Evolutionary conservation across 2,113 vertebrate genomes (phyloP), one percentile per base, ranked within the genome.

Genomic region (Mesocricetus auratus): DNA sequence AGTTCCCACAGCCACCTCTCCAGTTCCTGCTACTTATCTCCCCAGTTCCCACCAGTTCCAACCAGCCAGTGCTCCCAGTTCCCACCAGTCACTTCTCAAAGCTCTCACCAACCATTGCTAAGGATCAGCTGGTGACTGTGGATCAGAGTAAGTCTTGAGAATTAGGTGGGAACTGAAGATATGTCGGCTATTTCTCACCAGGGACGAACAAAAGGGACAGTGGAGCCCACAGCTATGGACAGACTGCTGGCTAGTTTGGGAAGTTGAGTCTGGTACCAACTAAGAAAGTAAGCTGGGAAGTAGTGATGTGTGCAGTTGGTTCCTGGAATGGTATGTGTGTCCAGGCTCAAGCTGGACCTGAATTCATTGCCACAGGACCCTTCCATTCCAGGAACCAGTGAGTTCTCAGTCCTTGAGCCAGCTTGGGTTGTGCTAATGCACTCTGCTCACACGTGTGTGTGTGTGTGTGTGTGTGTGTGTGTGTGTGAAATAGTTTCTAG

Each of bases 331-430:
- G 9, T 33, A 3, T 39, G 13, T 77, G 50, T 5, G 31, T 29
- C 68, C n/a, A 53, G 75, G 68, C 75, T 86, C 91, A 86, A 81
- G 66, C 85, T 66, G 50, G 75, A 42, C 66, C 82, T 62, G 86
- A 88, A 56, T n/a, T 39, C 50, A 4, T 62, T 60, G 11, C 16
- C 58, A 39, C 4, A 17, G 50, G 60, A 75, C 13, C 42, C 45
- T 82, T 90, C 47, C 7, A 24, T 39, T 89, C 33, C 22, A 45
- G 9, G 69, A 58, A 53, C 9, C 31, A n/a, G 33, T 3, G 16
- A 81, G 17, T 71, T 45, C n/a, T 74, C 75, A 12, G 42, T 93
- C n/a, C 19, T 39, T 11, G 47, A 75, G n/a, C 29, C 24, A n/a
- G 42, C 45, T 62, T 11, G 12, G 45, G 62, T 53, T 58, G 53